A percentile compares a stretch with the other conserved stretches of the same genome.
Evolutionary conservation across 2,888 invertebrate genomes (phyloP).

Genomic region (Siphlonurus alternatus): DNA sequence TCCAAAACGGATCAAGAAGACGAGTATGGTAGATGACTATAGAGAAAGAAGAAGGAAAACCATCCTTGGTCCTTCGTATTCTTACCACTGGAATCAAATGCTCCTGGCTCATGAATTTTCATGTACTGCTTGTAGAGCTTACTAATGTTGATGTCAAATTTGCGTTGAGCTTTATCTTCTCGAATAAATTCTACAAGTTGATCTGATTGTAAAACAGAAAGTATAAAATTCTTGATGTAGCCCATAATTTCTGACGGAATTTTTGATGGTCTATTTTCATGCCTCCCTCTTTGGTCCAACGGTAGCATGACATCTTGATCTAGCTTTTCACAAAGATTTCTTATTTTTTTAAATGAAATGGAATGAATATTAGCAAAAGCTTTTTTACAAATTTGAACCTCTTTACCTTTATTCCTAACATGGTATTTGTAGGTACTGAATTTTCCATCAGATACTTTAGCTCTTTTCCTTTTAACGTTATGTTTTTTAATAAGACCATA

Average conservation of each 20-base stretch:
- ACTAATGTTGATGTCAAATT: conserved; percentile 16
- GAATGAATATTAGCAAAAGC: conserved; percentile 41
- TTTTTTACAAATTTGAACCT: conserved; percentile 38
- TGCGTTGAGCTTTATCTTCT: conserved; percentile 16
- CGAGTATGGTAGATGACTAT: too few species aligned
- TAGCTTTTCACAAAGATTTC: conserved; percentile 39
- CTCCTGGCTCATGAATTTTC: conserved; percentile 15
- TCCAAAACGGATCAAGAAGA: too few species aligned
- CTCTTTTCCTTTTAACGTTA: conserved; percentile 37
- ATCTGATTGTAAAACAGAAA: conserved; percentile 14
- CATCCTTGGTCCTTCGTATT: too few species aligned
- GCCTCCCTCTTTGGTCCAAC: conserved; percentile 37
- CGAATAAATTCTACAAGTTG: conserved; percentile 15
- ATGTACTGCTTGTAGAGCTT: conserved; percentile 16
- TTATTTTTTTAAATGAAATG: conserved; percentile 37
- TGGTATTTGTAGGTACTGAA: conserved; percentile 40
- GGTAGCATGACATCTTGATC: conserved; percentile 40
- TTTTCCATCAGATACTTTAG: conserved; percentile 33
- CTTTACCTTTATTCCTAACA: conserved; percentile 34
- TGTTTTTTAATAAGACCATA: conserved; percentile 39
- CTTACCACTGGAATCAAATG: conserved; percentile 11
- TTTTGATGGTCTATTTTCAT: conserved; percentile 34
- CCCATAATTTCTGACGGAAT: conserved; percentile 32
- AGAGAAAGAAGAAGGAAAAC: too few species aligned
- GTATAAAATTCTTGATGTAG: conserved; percentile 36